Conservation (phyloP, 2,888 invertebrate species). For the Acanthacorydalis orientalis region DNA sequence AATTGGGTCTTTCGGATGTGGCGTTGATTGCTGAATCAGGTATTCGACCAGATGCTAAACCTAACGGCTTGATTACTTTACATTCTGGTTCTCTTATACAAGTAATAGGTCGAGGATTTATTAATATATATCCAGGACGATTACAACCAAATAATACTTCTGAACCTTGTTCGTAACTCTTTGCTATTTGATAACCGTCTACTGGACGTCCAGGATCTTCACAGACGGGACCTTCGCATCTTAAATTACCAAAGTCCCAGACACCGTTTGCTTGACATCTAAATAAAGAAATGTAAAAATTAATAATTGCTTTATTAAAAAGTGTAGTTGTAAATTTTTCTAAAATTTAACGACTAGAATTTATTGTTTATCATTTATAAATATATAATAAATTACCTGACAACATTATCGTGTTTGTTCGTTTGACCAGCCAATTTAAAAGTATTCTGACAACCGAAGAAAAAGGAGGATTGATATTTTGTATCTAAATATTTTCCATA, state of each 20-base stretch:
- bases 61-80: constrained; percentile 78
- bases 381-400: no score
- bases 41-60: constrained; percentile 78
- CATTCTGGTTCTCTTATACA: constrained; percentile 89
- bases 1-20: constrained; percentile 83
- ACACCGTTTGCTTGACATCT: constrained; percentile 80
- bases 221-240: constrained; percentile 94
- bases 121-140: constrained; percentile 81
- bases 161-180: constrained; percentile 76
- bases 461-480: constrained; percentile 82
- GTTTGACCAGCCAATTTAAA: constrained; percentile 89
- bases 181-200: constrained; percentile 73
- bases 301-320: constrained; percentile 1
- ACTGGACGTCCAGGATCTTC: constrained; percentile 89
- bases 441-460: constrained; percentile 91
- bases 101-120: constrained; percentile 77
- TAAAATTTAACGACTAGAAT: no score
- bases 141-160: constrained; percentile 83
- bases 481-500: constrained; percentile 80
- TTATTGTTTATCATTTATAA: no score
- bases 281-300: constrained; percentile 14
- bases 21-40: constrained; percentile 92
- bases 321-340: background rate
- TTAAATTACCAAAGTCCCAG: constrained; percentile 93
- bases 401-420: constrained; percentile 78